Evolutionary conservation across 2,797 vertebrate species (phyloP).

Genomic region (Hippoglossus hippoglossus): DNA sequence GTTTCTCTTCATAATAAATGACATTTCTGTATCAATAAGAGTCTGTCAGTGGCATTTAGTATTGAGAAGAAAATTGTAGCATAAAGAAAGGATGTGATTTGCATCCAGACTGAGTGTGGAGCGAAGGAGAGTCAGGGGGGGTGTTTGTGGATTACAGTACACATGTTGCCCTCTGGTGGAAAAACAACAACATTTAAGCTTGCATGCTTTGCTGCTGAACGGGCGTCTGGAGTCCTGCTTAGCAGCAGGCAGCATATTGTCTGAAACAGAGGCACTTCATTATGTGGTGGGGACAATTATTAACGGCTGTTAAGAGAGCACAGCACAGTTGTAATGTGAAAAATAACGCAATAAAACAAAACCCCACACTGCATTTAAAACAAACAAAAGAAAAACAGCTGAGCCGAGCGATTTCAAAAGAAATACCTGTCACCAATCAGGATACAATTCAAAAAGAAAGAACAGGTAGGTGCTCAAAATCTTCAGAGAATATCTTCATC

Average conservation of each 20-base stretch:
- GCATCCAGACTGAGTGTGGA: conserved; percentile 26
- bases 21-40: conserved; percentile 13
- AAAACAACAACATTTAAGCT: conserved; percentile 43
- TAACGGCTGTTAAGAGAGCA: conserved; percentile 54
- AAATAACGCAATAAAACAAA: conserved; percentile 19
- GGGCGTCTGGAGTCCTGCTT: conserved; percentile 48
- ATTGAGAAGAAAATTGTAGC: background rate
- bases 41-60: background rate
- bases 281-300: conserved; percentile 42
- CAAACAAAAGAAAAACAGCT: background rate
- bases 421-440: conserved; percentile 66
- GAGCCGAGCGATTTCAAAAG: conserved; percentile 59
- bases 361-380: background rate
- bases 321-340: conserved; percentile 19
- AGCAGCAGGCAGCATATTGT: conserved; percentile 43
- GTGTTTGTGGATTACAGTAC: conserved; percentile 58
- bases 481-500: conserved; percentile 67
- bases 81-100: conserved; percentile 40
- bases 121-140: background rate
- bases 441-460: conserved; percentile 37
- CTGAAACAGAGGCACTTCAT: conserved; percentile 36
- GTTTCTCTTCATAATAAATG: conserved; percentile 9
- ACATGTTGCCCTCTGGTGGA: conserved; percentile 79
- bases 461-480: conserved; percentile 61
- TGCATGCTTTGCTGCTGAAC: conserved; percentile 26